Evolutionary conservation across 2,888 invertebrate genomes (phyloP), one percentile per base, ranked within the genome.

Genomic region (Notodonta dromedarius): DNA sequence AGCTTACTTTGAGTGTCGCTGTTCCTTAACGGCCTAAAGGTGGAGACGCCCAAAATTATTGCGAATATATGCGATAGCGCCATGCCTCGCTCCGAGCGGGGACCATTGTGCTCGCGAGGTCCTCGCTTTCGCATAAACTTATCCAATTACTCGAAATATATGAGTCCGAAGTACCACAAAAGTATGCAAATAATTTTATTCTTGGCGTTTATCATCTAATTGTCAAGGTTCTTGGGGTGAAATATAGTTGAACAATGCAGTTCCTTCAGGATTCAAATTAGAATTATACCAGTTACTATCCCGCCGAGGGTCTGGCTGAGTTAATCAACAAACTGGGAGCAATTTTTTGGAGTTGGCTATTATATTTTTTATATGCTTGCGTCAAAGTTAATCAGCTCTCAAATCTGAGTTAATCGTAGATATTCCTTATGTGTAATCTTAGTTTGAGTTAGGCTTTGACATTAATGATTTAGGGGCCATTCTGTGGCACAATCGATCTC

Each of bases 21-120:
- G 73, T 74, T 80, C 76, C 82, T 80, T 81, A 80, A 79, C 74
- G 74, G 74, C 67, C 65, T 74, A 63, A 73, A 77, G 76, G 77
- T 72, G 75, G 83, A 77, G 78, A 75, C 76, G 70, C 70, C 72
- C 70, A 71, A 84, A 87, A 85, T 88, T 86, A 89, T 88, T 83
- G 80, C 80, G 80, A 84, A 87, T 88, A 83, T 86, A 86, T 81
- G 80, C 78, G 84, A 86, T 85, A 86, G 80, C 79, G 77, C 74
- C 76, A 77, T 68, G 76, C 71, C 71, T 72, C 70, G 69, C 72
- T 67, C 73, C 68, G 51, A 60, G 62, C 74, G 64, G 67, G 70
- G 73, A 66, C 79, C 79, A 82, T 84, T 86, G 80, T 84, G 67
- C 66, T 68, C 65, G 60, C 50, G 52, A 57, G 60, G 57, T 62